Evolutionary conservation across 2,888 invertebrate genomes (phyloP), one percentile per base, ranked within the genome.

Genomic region (Eupithecia pulchellata): DNA sequence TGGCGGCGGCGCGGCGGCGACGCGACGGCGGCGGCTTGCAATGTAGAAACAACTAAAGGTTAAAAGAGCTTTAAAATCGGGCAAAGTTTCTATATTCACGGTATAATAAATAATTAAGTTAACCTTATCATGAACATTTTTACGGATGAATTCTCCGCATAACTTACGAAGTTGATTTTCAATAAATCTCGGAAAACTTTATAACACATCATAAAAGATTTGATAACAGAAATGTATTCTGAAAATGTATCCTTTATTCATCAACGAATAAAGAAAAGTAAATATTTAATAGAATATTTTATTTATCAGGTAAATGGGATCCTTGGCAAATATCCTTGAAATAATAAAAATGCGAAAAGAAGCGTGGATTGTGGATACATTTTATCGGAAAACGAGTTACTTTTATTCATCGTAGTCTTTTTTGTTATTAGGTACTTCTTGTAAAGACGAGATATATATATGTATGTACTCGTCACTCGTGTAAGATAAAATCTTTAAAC

Each of bases 211-310:
- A 52, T 52, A 52, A 25, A 25, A 25, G 25, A 52, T 52, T 52
- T 52, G 4, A 52, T 52, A 52, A 25, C 11, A 13, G 11, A 25
- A 4, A 52, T 25, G 11, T 25, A 25, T 52, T 52, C 52, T 52
- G 52, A 25, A 52, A 52, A 52, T 25, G 25, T 52, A 52, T 52
- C 20, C 25, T 47, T 25, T 52, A 52, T 52, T 52, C 25, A 25
- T 52, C 52, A 25, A 52, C 25, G 52, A 52, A 57, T 39, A 34
- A 11, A 17, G 57, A 42, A 64, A 68, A 42, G 25, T 47, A 64
- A 55, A 69, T 69, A 67, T 64, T 55, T 29, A 64, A 58, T 34
- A 39, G 47, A 36, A 30, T 69, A 36, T 65, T 61, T n/a, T 29
- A 25, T 42, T 42, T 52, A 25, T 25, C 52, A 13, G 52, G 52